Evolutionary conservation across 2,797 vertebrate genomes (phyloP).

Genomic region (Jordanella pulchra): DNA sequence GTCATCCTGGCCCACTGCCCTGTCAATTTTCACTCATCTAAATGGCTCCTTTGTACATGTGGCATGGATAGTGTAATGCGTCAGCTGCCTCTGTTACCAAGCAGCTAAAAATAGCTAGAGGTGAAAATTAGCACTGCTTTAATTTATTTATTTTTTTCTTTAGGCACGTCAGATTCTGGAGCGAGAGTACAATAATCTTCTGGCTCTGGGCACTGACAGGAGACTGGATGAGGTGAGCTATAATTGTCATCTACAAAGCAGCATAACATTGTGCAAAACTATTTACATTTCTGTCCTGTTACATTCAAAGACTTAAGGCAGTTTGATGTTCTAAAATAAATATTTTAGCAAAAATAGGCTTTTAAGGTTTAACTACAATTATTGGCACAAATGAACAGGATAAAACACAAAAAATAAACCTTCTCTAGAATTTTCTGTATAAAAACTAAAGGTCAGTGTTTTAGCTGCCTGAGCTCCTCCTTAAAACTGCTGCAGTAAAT

Average conservation of each 20-base stretch:
- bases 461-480: background rate
- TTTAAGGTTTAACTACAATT: background rate
- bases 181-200: slow-evolving; percentile 97
- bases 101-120: slow-evolving; percentile 52
- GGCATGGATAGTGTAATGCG: slow-evolving; percentile 17
- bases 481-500: background rate
- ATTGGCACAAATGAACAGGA: background rate
- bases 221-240: slow-evolving; percentile 93
- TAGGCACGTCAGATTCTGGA: slow-evolving; percentile 98
- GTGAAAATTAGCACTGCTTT: slow-evolving; percentile 27
- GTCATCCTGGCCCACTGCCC: slow-evolving; percentile 42
- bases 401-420: background rate
- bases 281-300: background rate
- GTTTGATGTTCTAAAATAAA: background rate
- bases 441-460: background rate
- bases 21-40: slow-evolving; percentile 37
- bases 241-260: slow-evolving; percentile 18
- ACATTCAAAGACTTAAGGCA: background rate
- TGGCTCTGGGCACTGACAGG: slow-evolving; percentile 98
- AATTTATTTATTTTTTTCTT: slow-evolving; percentile 6
- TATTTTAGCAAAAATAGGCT: background rate
- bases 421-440: background rate
- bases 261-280: background rate
- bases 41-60: slow-evolving; percentile 31
- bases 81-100: slow-evolving; percentile 35